These are phyloP conservation scores for Agonopterix alstromeriana DNA, from an alignment of 2,888 invertebrate genomes.

Conservation along the genomic window DNA sequence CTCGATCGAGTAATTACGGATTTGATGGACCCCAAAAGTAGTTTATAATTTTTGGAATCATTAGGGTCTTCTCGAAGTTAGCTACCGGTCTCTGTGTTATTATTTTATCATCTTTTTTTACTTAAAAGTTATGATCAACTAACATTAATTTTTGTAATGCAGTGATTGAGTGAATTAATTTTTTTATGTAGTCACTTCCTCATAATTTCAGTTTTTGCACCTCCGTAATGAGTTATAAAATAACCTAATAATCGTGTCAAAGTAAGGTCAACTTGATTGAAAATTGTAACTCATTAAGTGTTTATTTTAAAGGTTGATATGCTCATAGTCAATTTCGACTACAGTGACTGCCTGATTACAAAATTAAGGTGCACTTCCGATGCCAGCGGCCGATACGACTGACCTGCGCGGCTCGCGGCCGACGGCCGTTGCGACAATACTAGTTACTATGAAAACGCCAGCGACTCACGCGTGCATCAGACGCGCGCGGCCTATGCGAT, in stretches of 20 bases:
- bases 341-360: no score
- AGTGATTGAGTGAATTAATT: slow-evolving; percentile 25
- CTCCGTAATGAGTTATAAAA: slow-evolving; percentile 14
- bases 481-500: no score
- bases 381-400: no score
- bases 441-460: no score
- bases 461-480: no score
- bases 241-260: slow-evolving; percentile 13
- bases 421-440: no score
- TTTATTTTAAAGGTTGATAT: not conserved
- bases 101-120: slow-evolving; percentile 19
- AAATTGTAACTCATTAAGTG: slow-evolving; percentile 3
- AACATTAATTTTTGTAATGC: slow-evolving; percentile 20
- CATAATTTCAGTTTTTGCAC: slow-evolving; percentile 20
- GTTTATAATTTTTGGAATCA: slow-evolving; percentile 45
- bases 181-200: slow-evolving; percentile 25
- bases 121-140: slow-evolving; percentile 16
- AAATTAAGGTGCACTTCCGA: no score
- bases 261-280: not conserved
- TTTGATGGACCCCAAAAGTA: slow-evolving; percentile 26
- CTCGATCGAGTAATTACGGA: slow-evolving; percentile 40
- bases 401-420: no score
- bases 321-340: no score
- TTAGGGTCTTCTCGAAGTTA: slow-evolving; percentile 32
- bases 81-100: slow-evolving; percentile 40